Evolutionary conservation across 2,113 vertebrate species (phyloP), one percentile per base, ranked within the genome.

Genomic region (Rhinopithecus roxellana): DNA sequence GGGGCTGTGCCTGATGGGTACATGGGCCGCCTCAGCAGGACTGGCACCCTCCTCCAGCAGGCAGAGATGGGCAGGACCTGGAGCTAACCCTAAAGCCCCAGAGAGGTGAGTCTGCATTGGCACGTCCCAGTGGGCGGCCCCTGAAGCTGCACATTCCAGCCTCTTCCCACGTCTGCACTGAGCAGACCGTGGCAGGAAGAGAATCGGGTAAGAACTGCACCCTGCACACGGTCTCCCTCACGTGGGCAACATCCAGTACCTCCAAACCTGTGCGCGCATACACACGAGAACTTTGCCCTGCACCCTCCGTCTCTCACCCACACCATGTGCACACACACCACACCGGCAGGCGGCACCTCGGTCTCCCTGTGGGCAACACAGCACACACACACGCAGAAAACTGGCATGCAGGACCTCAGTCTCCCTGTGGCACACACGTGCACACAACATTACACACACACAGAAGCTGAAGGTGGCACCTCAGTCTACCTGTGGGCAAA

Each of bases 241-340:
- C 1, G 0, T 18, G 32, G 67, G 67, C 16, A 7, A 8, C 32
- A 35, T 64, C 30, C 27, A 64, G 61, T 14, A 64, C 27, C 27
- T 30, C 27, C 32, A 69, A 32, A 69, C 67, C 13, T 35, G 32
- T 7, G 0, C 0, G 0, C 0, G 0, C 32, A 8, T 32, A 18
- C 14, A 35, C 16, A 35, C 14, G 23, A 13, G 14, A 69, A 17
- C 32, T 69, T 32, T 35, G 32, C 32, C 64, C 32, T 17, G 32
- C 64, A 16, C 32, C 64, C n/a, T n/a, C 35, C 52, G 0, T 55
- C 32, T 69, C 30, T 35, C 1, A 16, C 23, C 23, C 20, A 25
- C 25, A 25, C 59, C 23, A 61, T 1, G 3, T 61, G 32, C 64
- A 0, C 14, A 8, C 32, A 17, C 27, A 32, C 2, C 30, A 67